These are phyloP conservation scores for Caenorhabditis afra DNA, from an alignment of 2,888 invertebrate genomes.

Conservation along the genomic window DNA sequence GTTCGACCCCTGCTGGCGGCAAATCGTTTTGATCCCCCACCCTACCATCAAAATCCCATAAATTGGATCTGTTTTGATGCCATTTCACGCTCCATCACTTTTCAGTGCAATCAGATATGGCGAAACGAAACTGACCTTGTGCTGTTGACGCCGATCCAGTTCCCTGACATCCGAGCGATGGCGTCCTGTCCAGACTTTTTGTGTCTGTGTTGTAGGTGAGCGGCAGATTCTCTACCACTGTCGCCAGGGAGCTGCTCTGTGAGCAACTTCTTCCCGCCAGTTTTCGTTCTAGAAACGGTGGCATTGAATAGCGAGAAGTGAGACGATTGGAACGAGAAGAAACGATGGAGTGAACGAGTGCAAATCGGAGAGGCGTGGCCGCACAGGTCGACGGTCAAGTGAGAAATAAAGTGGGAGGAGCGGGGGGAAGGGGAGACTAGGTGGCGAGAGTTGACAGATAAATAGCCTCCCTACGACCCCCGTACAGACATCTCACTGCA, in stretches of 20 bases:
- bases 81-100: constrained; percentile 19
- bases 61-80: too few relatives aligned
- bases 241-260: constrained; percentile 67
- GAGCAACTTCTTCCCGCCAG: constrained; percentile 66
- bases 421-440: neutral
- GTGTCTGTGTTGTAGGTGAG: constrained; percentile 71
- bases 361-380: constrained; percentile 37
- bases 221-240: constrained; percentile 74
- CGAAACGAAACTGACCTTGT: constrained; percentile 48
- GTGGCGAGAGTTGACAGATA: constrained; percentile 14
- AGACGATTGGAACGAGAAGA: constrained; percentile 9
- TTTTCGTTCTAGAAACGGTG: constrained; percentile 42
- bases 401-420: constrained; percentile 50
- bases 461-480: constrained; percentile 7
- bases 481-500: constrained; percentile 13
- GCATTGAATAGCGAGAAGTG: neutral
- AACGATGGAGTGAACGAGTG: constrained; percentile 23
- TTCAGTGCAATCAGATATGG: constrained; percentile 20
- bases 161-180: constrained; percentile 53
- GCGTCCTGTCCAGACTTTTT: constrained; percentile 65
- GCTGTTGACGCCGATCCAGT: constrained; percentile 48
- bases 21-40: constrained; percentile 69
- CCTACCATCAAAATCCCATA: constrained; percentile 1
- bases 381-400: constrained; percentile 10
- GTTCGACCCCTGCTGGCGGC: constrained; percentile 80